Evolutionary conservation across 2,888 invertebrate genomes (phyloP), one percentile per base, ranked within the genome.

Genomic region (Eristalis tenax): DNA sequence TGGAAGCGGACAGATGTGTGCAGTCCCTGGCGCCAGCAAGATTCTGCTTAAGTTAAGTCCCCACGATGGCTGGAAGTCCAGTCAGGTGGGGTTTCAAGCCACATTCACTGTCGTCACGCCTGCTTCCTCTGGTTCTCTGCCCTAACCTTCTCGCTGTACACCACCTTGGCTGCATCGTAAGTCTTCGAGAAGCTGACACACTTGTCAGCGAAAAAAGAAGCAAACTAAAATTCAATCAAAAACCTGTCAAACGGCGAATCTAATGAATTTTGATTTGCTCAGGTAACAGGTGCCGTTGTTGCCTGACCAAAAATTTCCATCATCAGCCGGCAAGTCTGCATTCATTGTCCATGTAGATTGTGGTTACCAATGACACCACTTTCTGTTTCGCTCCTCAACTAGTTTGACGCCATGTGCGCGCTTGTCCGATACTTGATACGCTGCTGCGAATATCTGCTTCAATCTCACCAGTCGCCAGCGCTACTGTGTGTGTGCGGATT

Each of bases 361-460:
- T 23, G 57, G 57, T 35, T 57, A 35, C 35, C 69, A 70, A 70
- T 70, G 69, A 69, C 50, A 69, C 28, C 56, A 56, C 68, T 50
- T 50, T 50, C 50, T 50, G 50, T 50, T 50, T 50, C 50, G 50
- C 50, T 50, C 50, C 50, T 50, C 50, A 50, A 50, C 50, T 50
- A 50, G 50, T 50, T 50, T 50, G 50, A 50, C 50, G 18, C 18
- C 50, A 50, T 50, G 50, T 50, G 50, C 18, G 18, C 50, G 38
- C 38, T 38, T 4, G 38, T 38, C 13, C 38, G 38, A 38, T 32
- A 32, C 32, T 32, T 32, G 32, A 32, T 32, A 32, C 18, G 50
- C 50, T 18, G 18, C 43, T 43, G 2, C 43, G 4, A 40, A 18
- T 50, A 50, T n/a, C 43, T 50, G n/a, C 18, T 18, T 50, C 18